These are phyloP conservation scores for Leuciscus idus DNA, from an alignment of 2,113 vertebrate genomes.

Conservation along the genomic window DNA sequence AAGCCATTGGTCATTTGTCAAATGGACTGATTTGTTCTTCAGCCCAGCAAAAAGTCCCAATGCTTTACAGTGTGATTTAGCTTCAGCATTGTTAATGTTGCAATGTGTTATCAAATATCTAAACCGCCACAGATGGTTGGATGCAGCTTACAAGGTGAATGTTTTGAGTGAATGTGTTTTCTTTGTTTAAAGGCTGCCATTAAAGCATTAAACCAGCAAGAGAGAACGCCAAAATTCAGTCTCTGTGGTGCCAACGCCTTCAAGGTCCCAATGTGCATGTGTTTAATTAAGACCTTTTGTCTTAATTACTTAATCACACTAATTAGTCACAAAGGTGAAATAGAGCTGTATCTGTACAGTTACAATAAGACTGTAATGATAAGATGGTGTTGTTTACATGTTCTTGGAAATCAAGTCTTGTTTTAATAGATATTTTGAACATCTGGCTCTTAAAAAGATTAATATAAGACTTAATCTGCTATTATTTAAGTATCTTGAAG, in stretches of 20 bases:
- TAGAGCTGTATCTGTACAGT: constrained; percentile 52
- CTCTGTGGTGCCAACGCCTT: constrained; percentile 60
- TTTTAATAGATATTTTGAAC: background rate
- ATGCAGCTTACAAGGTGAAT: constrained; percentile 13
- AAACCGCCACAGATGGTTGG: constrained; percentile 23
- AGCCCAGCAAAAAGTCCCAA: constrained; percentile 3
- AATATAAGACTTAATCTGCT: background rate
- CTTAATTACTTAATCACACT: constrained; percentile 80
- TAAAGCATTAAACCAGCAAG: constrained; percentile 59
- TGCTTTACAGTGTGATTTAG: constrained; percentile 27
- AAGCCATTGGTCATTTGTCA: constrained; percentile 48
- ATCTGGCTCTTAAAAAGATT: background rate
- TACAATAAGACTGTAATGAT: background rate
- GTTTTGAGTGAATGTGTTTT: constrained; percentile 27
- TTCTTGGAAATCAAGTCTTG: background rate
- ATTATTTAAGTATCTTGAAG: background rate
- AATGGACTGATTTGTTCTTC: constrained; percentile 38
- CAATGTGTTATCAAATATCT: constrained; percentile 27
- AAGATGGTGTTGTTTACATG: background rate
- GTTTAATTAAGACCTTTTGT: constrained; percentile 62
- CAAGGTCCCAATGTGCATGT: constrained; percentile 71
- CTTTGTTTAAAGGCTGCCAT: constrained; percentile 33
- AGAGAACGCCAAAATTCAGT: constrained; percentile 62
- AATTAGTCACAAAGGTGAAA: constrained; percentile 74
- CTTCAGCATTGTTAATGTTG: constrained; percentile 50